Evolutionary conservation across 2,797 vertebrate species (phyloP), one percentile per base, ranked within the genome.

Genomic region (Neomorphus geoffroyi): DNA sequence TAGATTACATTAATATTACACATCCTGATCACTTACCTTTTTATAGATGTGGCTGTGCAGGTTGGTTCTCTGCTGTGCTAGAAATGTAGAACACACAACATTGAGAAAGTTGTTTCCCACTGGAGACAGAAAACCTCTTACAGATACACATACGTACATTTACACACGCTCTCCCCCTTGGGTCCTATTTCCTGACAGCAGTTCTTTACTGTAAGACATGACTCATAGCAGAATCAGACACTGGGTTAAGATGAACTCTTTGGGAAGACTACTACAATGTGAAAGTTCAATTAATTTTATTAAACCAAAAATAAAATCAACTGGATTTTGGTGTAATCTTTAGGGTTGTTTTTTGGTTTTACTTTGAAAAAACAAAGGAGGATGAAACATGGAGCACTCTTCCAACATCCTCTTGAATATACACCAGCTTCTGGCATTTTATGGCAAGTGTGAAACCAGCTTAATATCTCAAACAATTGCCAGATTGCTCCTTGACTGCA

Each of bases 221-320:
- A 75, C 15, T 28, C 41, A 46, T 33, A 82, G 56, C 28, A 89
- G 51, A 79, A 70, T 64, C 39, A 24, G 30, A 64, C 23, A 22
- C 56, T 43, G 24, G 43, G 9, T 41, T 30, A 79, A 30, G 35
- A 58, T 28, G 13, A 53, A 22, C 43, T 46, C 28, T 51, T 70
- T 13, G 8, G 48, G 35, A 81, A 48, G 73, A 85, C 18, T 66
- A 88, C 62, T 84, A 13, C 4, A 60, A 70, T 17, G 12, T 57
- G 4, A 21, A 71, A 65, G 19, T 39, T 74, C 15, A 62, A 45
- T 11, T 45, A 54, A 17, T 71, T 93, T 69, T 75, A 87, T 18
- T 53, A 27, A 88, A 73, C 4, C 0, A 3, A 69, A 93, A 94
- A 91, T 79, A 88, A 95, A 90, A 94, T 37, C 39, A 53, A 24